Evolutionary conservation across 1,140 invertebrate species (phyloP).

Genomic region (Proales similis): DNA sequence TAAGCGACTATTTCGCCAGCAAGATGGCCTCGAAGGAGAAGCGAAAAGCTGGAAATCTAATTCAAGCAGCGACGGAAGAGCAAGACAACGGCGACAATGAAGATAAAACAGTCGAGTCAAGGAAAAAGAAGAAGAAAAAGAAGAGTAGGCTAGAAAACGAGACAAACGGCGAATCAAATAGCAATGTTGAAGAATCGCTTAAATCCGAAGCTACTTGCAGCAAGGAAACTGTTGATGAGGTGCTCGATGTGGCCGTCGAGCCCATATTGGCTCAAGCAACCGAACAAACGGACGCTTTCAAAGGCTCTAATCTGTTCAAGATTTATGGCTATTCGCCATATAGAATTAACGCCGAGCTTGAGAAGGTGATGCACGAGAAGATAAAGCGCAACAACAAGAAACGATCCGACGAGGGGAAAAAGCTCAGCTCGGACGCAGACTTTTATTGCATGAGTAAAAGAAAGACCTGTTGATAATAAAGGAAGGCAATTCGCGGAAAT

Average conservation of each 20-base stretch:
- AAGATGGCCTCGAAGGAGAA: slow-evolving; percentile 36
- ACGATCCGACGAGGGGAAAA: slow-evolving; percentile 10
- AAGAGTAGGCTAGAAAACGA: neutral
- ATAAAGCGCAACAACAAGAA: slow-evolving; percentile 20
- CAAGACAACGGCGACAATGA: neutral
- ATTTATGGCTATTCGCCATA: slow-evolving; percentile 33
- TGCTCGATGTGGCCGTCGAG: too few species aligned
- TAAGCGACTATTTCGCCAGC: slow-evolving; percentile 28
- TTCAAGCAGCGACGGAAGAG: neutral
- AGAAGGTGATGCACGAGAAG: slow-evolving; percentile 33
- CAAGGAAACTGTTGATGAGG: too few species aligned
- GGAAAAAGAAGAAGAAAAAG: neutral
- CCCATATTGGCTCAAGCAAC: too few species aligned
- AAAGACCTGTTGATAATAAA: too few species aligned
- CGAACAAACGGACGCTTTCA: slow-evolving; percentile 3
- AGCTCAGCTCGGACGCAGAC: slow-evolving; percentile 18
- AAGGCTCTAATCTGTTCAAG: slow-evolving; percentile 33
- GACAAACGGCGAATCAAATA: neutral
- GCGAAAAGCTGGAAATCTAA: neutral
- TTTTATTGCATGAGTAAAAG: slow-evolving; percentile 27
- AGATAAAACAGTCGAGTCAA: neutral
- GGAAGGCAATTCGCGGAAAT: too few species aligned
- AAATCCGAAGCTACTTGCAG: too few species aligned
- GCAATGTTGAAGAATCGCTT: neutral
- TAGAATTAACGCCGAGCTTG: slow-evolving; percentile 24